phyloP scores from a whole-genome alignment of 2,797 vertebrate species.

The Leuciscus waleckii region DNA sequence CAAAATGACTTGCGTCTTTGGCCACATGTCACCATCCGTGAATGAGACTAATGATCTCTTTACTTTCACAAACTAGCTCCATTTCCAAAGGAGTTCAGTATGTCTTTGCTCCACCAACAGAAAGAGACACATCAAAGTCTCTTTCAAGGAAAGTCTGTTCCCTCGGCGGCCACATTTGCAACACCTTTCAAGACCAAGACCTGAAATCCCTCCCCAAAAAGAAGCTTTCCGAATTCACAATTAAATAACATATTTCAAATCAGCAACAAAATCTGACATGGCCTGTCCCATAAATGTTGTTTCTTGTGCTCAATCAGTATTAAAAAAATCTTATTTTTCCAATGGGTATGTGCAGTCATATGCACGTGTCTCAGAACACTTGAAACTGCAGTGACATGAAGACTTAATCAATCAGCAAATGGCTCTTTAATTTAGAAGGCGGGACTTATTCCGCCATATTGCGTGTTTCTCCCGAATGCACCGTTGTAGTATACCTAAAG shows the following conservation, averaged over 20 bases:
- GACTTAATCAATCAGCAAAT: neutral
- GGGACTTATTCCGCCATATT: neutral
- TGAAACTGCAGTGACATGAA: neutral
- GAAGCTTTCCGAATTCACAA: neutral
- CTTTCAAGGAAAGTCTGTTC: neutral
- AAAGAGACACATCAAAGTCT: conserved; percentile 11
- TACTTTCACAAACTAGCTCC: neutral
- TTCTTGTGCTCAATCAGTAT: neutral
- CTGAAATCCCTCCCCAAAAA: neutral
- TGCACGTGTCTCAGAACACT: neutral
- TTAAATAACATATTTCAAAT: neutral
- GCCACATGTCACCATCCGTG: conserved; percentile 14
- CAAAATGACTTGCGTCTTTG: conserved; percentile 20
- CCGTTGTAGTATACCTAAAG: neutral
- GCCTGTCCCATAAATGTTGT: neutral
- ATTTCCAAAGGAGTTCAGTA: neutral
- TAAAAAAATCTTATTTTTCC: too few relatives aligned
- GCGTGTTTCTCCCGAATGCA: too few relatives aligned
- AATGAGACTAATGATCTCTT: conserved; percentile 28
- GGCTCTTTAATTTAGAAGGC: neutral
- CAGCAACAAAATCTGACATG: neutral
- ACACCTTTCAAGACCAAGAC: neutral
- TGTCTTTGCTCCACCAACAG: conserved; percentile 6
- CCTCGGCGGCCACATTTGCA: neutral
- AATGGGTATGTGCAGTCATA: neutral